Percentiles rank a stretch among this genome's conserved stretches.
Evolutionary conservation across 2,888 invertebrate genomes (phyloP).

Genomic region (Drosophila nigritarsus): DNA sequence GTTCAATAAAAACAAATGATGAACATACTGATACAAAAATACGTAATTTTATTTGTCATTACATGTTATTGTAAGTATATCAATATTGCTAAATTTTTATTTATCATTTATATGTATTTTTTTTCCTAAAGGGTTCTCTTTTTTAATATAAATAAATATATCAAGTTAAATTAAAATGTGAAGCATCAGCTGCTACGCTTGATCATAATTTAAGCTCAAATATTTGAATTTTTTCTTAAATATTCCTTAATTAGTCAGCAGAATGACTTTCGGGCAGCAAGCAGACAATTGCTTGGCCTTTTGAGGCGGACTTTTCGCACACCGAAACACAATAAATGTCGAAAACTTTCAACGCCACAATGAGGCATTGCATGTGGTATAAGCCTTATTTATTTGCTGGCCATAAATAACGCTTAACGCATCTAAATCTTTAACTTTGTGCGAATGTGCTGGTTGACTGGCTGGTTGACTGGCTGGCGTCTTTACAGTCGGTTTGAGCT

Average conservation of each 20-base stretch:
- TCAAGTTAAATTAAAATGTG: not conserved
- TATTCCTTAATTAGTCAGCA: slow-evolving; percentile 55
- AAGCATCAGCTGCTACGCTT: not conserved
- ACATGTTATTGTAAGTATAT: not conserved
- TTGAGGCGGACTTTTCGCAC: slow-evolving; percentile 22
- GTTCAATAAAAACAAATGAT: slow-evolving; percentile 1
- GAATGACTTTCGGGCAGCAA: slow-evolving; percentile 4
- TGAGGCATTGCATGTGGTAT: slow-evolving; percentile 81
- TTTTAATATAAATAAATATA: not conserved
- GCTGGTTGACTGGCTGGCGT: slow-evolving; percentile 21
- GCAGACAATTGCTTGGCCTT: slow-evolving; percentile 3
- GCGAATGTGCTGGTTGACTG: slow-evolving; percentile 64
- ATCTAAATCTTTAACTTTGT: slow-evolving; percentile 79
- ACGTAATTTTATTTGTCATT: slow-evolving; percentile 4
- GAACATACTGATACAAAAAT: not conserved
- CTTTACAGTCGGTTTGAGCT: slow-evolving; percentile 51
- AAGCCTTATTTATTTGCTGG: slow-evolving; percentile 79
- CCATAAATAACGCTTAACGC: slow-evolving; percentile 81
- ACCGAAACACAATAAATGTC: slow-evolving; percentile 71
- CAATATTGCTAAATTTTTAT: not conserved
- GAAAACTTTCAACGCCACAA: slow-evolving; percentile 78
- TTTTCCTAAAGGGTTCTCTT: not conserved
- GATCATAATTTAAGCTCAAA: slow-evolving; percentile 1
- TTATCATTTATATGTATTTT: not conserved
- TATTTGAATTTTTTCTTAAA: slow-evolving; percentile 8